Percentiles rank a stretch among this genome's conserved stretches.
Conservation (phyloP, 2,888 invertebrate species). For the Elaeidobius kamerunicus region DNA sequence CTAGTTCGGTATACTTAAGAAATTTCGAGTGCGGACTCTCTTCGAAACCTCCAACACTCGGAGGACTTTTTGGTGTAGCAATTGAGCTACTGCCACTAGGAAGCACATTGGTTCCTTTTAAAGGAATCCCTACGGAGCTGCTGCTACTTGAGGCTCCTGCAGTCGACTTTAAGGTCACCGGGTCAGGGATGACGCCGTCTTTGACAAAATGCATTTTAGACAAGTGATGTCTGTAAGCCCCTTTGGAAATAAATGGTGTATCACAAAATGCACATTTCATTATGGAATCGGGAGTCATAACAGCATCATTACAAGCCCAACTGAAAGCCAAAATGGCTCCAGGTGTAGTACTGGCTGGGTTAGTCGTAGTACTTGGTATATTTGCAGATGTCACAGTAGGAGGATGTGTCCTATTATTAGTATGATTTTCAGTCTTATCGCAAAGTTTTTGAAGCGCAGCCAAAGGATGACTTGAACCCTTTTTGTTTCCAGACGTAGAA, state of each 20-base stretch:
- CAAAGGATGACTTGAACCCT: constrained; percentile 81
- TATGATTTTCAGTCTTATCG: constrained; percentile 86
- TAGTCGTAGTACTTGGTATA: constrained; percentile 45
- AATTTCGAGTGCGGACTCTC: constrained; percentile 97
- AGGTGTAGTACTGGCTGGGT: constrained; percentile 59
- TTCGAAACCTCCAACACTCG: constrained; percentile 61
- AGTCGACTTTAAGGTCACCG: constrained; percentile 59
- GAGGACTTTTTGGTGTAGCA: constrained; percentile 45
- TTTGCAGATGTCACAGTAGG: constrained; percentile 44
- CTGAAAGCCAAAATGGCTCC: constrained; percentile 87
- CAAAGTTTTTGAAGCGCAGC: constrained; percentile 94
- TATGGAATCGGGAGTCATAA: constrained; percentile 80
- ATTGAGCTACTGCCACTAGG: constrained; percentile 37
- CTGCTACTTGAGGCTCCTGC: constrained; percentile 44
- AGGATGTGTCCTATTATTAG: constrained; percentile 48
- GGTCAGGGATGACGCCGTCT: constrained; percentile 81
- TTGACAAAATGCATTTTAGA: constrained; percentile 95
- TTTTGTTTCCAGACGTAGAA: constrained; percentile 54
- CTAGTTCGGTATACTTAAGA: constrained; percentile 97
- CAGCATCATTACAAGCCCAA: constrained; percentile 92
- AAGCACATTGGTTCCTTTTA: constrained; percentile 40
- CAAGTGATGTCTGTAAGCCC: constrained; percentile 93
- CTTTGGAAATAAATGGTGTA: constrained; percentile 94
- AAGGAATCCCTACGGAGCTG: constrained; percentile 39
- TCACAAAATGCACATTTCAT: constrained; percentile 96